phyloP scores from a whole-genome alignment of 2,797 vertebrate species.

The Manis crassicaudata region DNA sequence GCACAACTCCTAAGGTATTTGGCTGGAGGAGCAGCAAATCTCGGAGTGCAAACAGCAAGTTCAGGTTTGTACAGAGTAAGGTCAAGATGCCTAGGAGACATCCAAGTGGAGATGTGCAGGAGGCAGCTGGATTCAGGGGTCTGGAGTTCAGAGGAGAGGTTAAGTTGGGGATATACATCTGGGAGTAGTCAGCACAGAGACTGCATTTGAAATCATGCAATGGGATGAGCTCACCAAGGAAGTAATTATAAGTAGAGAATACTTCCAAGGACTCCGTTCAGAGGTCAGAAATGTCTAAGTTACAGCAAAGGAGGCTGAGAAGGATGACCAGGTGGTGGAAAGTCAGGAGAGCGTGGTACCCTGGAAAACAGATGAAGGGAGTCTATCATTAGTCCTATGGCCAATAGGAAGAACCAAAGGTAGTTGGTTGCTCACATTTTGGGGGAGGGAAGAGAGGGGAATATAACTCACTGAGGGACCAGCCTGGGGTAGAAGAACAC shows the following conservation, averaged over 20 bases:
- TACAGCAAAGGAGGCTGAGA: not conserved
- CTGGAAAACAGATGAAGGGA: not conserved
- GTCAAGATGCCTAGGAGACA: not conserved
- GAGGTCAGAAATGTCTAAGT: not conserved
- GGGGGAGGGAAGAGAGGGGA: no score
- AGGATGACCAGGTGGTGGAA: rapidly evolving
- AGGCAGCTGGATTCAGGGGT: not conserved
- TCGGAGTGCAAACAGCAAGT: not conserved
- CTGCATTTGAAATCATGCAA: not conserved
- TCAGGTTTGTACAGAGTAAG: not conserved
- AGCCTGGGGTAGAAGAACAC: no score
- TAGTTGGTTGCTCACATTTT: no score
- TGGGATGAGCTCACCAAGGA: not conserved
- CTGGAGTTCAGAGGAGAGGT: not conserved
- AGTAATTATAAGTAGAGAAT: not conserved
- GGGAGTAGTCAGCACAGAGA: not conserved
- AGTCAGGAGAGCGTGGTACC: not conserved
- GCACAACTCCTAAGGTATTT: not conserved
- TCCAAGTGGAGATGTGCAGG: not conserved
- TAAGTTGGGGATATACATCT: no score
- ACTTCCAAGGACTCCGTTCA: not conserved
- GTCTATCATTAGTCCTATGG: rapidly evolving
- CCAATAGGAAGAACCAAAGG: not conserved
- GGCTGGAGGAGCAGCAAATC: not conserved
- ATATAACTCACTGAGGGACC: not conserved